Evolutionary conservation across 2,113 vertebrate species (phyloP), one percentile per base, ranked within the genome.

Genomic region (Pogonocichla stellata): DNA sequence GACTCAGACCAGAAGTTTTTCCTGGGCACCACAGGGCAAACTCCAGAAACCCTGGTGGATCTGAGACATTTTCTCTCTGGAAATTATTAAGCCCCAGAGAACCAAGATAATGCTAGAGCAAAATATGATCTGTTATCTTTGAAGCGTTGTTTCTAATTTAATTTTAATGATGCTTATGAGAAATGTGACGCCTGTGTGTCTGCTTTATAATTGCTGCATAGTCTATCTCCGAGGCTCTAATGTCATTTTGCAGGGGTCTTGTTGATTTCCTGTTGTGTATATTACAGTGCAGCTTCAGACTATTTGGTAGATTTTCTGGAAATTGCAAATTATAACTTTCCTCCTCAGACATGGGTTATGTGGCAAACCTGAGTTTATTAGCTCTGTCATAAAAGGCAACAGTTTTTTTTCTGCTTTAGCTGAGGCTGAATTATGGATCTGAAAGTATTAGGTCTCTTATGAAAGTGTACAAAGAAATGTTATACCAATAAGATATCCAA

Each of bases 81-180:
- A 90, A 89, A 77, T 81, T 84, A 81, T 80, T 92, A 91, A 90
- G 51, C 54, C 50, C 50, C 29, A 82, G 34, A 95, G 85, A 95
- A 73, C 4, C 13, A 82, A 97, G 58, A 77, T 86, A 72, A 72
- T 70, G 73, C 80, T 60, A 83, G 92, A 90, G 45, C 80, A 86
- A 89, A 94, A 90, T 80, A 88, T 8, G 71, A 77, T 91, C 50
- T 4, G 14, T 93, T 95, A 80, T 82, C 91, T 95, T 85, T 69
- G 66, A 95, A 87, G 33, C 1, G 1, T 75, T 87, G 19, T 50
- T 96, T 85, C 92, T 95, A 93, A 95, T 95, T 90, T 92, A 91
- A 81, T 85, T 95, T 82, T 92, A 95, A 95, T 66, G 50, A 82
- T 80, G 45, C 81, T 95, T 91, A 80, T 95, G 95, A 90, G 95